Evolutionary conservation across 2,797 vertebrate species (phyloP).

Genomic region (Macrochelys suwanniensis): DNA sequence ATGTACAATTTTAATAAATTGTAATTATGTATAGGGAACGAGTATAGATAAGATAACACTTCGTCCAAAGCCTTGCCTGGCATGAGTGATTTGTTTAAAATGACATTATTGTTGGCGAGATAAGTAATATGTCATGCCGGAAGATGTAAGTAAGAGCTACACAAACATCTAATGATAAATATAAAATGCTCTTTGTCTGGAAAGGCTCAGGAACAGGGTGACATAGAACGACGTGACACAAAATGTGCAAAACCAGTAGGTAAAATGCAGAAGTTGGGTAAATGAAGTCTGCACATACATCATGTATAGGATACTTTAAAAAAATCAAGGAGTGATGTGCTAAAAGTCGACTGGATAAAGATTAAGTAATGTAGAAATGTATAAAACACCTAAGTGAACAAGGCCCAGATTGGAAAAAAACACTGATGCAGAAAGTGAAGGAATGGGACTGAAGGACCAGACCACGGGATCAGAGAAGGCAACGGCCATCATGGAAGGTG

Average conservation of each 20-base stretch:
- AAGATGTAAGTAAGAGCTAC: neutral
- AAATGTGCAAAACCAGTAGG: neutral
- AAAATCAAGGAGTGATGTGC: neutral
- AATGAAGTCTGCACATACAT: neutral
- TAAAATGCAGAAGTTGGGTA: neutral
- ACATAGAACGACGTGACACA: neutral
- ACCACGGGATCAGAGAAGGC: neutral
- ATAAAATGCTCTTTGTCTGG: neutral
- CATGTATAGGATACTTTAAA: neutral
- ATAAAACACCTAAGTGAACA: neutral
- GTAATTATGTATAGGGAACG: neutral
- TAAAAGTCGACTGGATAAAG: neutral
- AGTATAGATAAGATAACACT: neutral
- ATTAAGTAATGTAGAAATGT: neutral
- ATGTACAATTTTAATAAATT: neutral
- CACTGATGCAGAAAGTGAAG: neutral
- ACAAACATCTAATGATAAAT: neutral
- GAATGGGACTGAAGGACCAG: neutral
- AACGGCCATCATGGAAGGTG: neutral
- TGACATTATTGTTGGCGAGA: neutral
- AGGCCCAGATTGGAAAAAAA: neutral
- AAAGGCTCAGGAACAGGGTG: neutral
- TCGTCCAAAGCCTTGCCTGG: neutral
- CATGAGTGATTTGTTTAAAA: neutral
- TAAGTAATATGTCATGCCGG: neutral